Conservation (phyloP, 2,888 invertebrate species). For the Scaptomyza flava region DNA sequence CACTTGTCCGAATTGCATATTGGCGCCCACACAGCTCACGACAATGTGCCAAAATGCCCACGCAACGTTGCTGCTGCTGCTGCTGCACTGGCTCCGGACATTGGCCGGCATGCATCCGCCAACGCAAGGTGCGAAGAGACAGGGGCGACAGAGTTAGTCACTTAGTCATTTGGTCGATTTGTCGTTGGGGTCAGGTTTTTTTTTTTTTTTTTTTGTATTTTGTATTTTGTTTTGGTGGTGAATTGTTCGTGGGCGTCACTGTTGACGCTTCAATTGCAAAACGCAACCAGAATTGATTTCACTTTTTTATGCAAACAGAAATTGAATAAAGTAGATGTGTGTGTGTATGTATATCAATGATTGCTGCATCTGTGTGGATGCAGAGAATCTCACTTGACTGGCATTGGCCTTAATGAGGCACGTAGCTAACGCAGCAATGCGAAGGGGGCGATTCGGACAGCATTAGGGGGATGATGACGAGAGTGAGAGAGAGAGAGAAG, state of each 20-base stretch:
- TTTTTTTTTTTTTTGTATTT: no score
- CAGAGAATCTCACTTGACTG: slow-evolving; percentile 72
- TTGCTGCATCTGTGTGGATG: slow-evolving; percentile 22
- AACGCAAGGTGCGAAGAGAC: not conserved
- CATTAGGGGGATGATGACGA: not conserved
- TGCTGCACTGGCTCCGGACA: slow-evolving; percentile 29
- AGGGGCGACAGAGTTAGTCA: slow-evolving; percentile 23
- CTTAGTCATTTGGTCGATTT: slow-evolving; percentile 25
- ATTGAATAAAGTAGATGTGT: slow-evolving; percentile 47
- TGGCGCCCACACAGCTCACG: slow-evolving; percentile 53
- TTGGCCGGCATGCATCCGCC: slow-evolving; percentile 43
- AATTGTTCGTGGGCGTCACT: slow-evolving; percentile 41
- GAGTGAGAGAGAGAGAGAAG: not conserved
- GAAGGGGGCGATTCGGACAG: not conserved
- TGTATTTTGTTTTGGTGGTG: slow-evolving; percentile 18
- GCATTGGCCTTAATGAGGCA: slow-evolving; percentile 75
- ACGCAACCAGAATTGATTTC: slow-evolving; percentile 75
- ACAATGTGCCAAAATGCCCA: slow-evolving; percentile 54
- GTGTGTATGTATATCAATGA: no score
- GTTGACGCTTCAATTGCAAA: slow-evolving; percentile 71
- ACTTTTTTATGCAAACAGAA: slow-evolving; percentile 54
- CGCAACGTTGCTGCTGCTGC: slow-evolving; percentile 23
- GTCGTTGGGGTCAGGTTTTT: slow-evolving; percentile 29
- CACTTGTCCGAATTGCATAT: slow-evolving; percentile 40
- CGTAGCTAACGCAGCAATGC: slow-evolving; percentile 39